Percentiles rank a stretch among this genome's conserved stretches.
Conservation (phyloP, 2,797 vertebrate genomes). For the Urocyon cinereoargenteus region DNA sequence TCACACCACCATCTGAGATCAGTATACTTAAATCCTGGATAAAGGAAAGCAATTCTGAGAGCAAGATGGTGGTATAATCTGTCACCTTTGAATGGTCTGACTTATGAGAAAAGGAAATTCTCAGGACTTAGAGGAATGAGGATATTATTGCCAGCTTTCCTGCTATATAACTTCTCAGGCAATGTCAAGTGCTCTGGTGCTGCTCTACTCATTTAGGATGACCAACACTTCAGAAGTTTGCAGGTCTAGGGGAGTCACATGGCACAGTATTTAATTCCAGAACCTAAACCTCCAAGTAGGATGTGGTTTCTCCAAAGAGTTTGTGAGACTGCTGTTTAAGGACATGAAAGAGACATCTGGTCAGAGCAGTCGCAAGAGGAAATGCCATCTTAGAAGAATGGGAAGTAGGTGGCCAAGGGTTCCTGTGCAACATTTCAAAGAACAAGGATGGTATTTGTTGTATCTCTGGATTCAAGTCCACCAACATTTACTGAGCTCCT, state of each 20-base stretch:
- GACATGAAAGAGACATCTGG: conserved; percentile 33
- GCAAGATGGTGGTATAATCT: background rate
- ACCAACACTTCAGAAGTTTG: background rate
- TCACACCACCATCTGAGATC: background rate
- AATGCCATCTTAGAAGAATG: conserved; percentile 50
- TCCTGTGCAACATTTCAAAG: conserved; percentile 7
- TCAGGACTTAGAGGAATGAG: background rate
- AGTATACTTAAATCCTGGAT: background rate
- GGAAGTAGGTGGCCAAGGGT: conserved; percentile 50
- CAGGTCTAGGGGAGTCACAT: background rate
- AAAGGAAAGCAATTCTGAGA: background rate
- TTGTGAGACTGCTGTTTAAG: background rate
- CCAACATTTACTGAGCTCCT: background rate
- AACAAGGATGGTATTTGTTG: background rate
- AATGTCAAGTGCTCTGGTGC: background rate
- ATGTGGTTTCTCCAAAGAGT: conserved; percentile 67
- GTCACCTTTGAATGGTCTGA: background rate
- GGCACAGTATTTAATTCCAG: background rate
- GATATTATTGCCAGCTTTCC: background rate
- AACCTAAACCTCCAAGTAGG: conserved; percentile 21
- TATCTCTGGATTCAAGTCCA: conserved; percentile 7
- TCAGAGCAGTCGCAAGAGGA: conserved; percentile 58
- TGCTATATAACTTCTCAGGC: background rate
- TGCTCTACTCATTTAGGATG: background rate
- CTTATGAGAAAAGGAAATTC: background rate